phyloP scores from a whole-genome alignment of 23 tunicate genomes.

The Diplosoma virens region DNA sequence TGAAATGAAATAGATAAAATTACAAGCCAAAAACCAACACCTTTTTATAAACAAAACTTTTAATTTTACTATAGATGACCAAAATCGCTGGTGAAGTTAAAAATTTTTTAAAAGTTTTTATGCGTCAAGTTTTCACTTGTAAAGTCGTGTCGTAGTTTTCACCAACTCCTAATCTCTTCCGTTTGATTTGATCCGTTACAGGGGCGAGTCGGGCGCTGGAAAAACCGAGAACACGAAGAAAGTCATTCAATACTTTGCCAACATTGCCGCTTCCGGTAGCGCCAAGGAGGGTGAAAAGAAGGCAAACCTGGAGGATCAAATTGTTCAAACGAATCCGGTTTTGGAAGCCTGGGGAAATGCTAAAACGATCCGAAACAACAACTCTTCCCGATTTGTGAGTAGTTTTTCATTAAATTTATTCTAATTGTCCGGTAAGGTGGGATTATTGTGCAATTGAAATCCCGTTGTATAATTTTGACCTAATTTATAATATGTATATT shows the following conservation, averaged over 20 bases:
- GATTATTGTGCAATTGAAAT: too few species aligned
- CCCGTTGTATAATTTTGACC: not conserved
- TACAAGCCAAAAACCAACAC: too few species aligned
- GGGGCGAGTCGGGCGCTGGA: constrained; percentile 99
- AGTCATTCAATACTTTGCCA: constrained; percentile 98
- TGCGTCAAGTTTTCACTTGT: too few species aligned
- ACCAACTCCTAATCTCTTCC: not conserved
- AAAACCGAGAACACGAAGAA: constrained; percentile 98
- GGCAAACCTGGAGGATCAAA: constrained; percentile 90
- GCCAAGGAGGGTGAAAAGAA: constrained; percentile 50
- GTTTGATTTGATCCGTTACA: not conserved
- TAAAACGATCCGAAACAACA: constrained; percentile 96
- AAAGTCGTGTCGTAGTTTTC: not conserved
- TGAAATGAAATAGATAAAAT: too few species aligned
- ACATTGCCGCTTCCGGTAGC: constrained; percentile 57
- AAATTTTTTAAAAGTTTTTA: too few species aligned
- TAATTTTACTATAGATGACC: too few species aligned
- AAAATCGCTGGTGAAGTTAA: too few species aligned
- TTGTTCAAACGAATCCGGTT: constrained; percentile 95
- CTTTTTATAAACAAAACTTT: too few species aligned
- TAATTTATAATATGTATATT: not conserved
- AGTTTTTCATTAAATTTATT: too few species aligned
- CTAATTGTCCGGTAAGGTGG: too few species aligned
- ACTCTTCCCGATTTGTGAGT: constrained; percentile 97
- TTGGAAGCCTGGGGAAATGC: constrained; percentile 99